A percentile compares a stretch with the other conserved stretches of the same genome.
phyloP scores from a whole-genome alignment of 2,888 invertebrate species.

The Schizotus pectinicornis region DNA sequence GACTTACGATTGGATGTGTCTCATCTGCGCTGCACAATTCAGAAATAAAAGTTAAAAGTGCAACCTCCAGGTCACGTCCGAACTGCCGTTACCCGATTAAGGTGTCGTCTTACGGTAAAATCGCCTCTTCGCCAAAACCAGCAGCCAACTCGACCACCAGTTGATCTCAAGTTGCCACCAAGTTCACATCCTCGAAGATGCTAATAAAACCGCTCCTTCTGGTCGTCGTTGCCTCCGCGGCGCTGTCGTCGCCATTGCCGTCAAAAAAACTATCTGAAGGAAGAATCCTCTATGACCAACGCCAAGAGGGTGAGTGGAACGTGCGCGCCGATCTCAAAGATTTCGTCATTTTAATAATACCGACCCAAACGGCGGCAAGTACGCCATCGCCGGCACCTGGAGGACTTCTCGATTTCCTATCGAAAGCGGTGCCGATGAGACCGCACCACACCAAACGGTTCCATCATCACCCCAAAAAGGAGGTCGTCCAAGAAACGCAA shows the following conservation, averaged over 20 bases:
- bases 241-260: slow-evolving; percentile 13
- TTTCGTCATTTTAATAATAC: slow-evolving; percentile 69
- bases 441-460: slow-evolving; percentile 27
- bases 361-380: slow-evolving; percentile 33
- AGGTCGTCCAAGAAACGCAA: slow-evolving; percentile 49
- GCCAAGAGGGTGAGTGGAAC: slow-evolving; percentile 76
- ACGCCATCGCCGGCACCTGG: slow-evolving; percentile 25
- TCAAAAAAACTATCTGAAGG: not conserved
- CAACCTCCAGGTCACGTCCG: no score
- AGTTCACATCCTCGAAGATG: slow-evolving; percentile 5
- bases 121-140: slow-evolving; percentile 33
- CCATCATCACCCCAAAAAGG: slow-evolving; percentile 43
- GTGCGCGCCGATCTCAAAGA: slow-evolving; percentile 77
- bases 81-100: slow-evolving; percentile 9
- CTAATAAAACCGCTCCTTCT: not conserved
- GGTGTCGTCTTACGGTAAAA: slow-evolving; percentile 34
- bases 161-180: not conserved
- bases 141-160: slow-evolving; percentile 3
- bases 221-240: not conserved
- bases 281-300: slow-evolving; percentile 66
- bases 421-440: slow-evolving; percentile 45
- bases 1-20: no score
- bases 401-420: slow-evolving; percentile 48
- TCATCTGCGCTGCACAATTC: no score
- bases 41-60: no score